Conservation (phyloP, 2,113 vertebrate species). For the Mus pahari region DNA sequence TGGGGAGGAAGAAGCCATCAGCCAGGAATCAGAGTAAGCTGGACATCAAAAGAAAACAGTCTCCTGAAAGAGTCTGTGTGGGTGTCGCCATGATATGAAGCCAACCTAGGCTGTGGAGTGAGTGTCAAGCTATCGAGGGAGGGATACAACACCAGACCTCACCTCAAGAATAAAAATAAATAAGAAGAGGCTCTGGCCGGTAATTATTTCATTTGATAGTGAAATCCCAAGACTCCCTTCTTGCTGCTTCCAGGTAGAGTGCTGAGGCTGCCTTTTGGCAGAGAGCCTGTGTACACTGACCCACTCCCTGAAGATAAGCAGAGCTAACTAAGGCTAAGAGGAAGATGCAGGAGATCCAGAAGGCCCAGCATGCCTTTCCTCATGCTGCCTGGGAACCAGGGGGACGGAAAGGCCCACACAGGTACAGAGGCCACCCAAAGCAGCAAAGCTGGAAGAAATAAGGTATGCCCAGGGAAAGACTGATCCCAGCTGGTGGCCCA, state of each 20-base stretch:
- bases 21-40: too few relatives aligned
- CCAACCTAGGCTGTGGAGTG: neutral
- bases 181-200: neutral
- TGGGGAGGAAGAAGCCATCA: fast-evolving
- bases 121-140: neutral
- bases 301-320: fast-evolving
- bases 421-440: neutral
- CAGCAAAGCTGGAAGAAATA: fast-evolving
- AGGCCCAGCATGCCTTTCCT: fast-evolving
- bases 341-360: neutral
- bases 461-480: neutral
- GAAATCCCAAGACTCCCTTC: neutral
- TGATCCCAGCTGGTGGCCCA: neutral
- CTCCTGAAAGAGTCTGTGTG: neutral
- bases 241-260: neutral
- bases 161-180: neutral
- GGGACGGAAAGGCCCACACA: fast-evolving
- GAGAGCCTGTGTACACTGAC: neutral
- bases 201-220: neutral
- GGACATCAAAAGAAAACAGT: neutral
- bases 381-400: neutral
- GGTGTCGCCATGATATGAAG: neutral
- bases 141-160: neutral
- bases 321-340: neutral
- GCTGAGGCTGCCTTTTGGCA: too few relatives aligned